phyloP scores from a whole-genome alignment of 2,797 vertebrate species.

The Argyrosomus regius region DNA sequence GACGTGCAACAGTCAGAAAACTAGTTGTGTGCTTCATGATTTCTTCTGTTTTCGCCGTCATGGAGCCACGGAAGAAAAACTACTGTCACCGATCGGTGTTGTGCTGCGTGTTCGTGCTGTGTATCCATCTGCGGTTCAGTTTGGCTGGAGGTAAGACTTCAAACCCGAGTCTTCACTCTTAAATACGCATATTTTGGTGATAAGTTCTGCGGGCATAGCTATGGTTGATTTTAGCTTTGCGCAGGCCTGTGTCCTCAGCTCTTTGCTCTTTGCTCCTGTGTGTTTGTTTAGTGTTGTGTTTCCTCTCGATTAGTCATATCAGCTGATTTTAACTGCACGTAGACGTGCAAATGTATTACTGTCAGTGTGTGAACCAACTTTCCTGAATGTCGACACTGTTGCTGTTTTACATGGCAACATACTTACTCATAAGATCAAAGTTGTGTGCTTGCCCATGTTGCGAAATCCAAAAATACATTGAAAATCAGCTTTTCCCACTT shows the following conservation, averaged over 20 bases:
- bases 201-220: neutral
- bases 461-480: neutral
- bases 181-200: neutral
- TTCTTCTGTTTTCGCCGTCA: slow-evolving; percentile 37
- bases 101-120: slow-evolving; percentile 42
- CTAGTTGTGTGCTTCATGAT: slow-evolving; percentile 16
- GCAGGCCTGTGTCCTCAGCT: slow-evolving; percentile 33
- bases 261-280: neutral
- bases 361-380: neutral
- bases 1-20: slow-evolving; percentile 33
- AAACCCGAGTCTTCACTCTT: neutral
- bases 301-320: neutral
- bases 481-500: neutral
- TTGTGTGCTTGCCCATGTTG: neutral
- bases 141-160: slow-evolving; percentile 71
- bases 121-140: slow-evolving; percentile 25
- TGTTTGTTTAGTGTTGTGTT: neutral
- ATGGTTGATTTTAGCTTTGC: neutral
- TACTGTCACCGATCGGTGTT: slow-evolving; percentile 22
- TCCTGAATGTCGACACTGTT: slow-evolving; percentile 26
- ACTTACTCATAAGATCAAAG: neutral
- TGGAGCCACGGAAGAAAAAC: slow-evolving; percentile 66
- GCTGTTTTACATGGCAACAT: neutral
- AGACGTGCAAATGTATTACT: neutral
- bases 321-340: neutral